Evolutionary conservation across 2,113 vertebrate species (phyloP).

Genomic region (Callipepla squamata): DNA sequence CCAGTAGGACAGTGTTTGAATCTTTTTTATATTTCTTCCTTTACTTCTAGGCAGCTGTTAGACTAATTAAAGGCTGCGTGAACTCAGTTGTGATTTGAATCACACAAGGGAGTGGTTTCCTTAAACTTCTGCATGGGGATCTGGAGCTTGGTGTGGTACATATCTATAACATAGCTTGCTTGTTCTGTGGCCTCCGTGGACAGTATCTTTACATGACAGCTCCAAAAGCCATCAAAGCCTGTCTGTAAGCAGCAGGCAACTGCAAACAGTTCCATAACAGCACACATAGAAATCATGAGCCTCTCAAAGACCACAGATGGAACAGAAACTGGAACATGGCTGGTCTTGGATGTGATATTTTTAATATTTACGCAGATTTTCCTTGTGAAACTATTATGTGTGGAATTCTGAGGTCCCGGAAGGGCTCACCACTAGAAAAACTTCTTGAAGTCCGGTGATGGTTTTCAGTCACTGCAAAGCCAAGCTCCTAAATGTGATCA

Average conservation of each 20-base stretch:
- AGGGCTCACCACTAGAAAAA: neutral
- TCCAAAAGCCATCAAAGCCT: neutral
- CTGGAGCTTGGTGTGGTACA: fast-evolving
- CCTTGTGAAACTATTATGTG: neutral
- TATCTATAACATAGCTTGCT: neutral
- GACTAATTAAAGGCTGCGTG: too few species aligned
- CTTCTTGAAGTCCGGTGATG: neutral
- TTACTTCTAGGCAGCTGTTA: neutral
- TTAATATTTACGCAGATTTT: neutral
- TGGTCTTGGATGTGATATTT: neutral
- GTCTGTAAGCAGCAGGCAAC: neutral
- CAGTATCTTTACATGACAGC: neutral
- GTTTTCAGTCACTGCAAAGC: neutral
- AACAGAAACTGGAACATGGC: neutral
- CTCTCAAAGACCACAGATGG: neutral
- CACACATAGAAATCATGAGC: neutral
- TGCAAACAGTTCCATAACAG: neutral
- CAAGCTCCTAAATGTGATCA: neutral
- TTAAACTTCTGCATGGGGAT: neutral
- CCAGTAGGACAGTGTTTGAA: neutral
- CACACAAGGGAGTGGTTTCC: too few species aligned
- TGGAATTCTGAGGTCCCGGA: neutral
- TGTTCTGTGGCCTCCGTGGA: neutral
- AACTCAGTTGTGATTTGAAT: neutral
- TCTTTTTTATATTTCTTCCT: neutral